These are phyloP conservation scores for Merodon equestris DNA, from an alignment of 2,888 invertebrate genomes.

Conservation along the genomic window DNA sequence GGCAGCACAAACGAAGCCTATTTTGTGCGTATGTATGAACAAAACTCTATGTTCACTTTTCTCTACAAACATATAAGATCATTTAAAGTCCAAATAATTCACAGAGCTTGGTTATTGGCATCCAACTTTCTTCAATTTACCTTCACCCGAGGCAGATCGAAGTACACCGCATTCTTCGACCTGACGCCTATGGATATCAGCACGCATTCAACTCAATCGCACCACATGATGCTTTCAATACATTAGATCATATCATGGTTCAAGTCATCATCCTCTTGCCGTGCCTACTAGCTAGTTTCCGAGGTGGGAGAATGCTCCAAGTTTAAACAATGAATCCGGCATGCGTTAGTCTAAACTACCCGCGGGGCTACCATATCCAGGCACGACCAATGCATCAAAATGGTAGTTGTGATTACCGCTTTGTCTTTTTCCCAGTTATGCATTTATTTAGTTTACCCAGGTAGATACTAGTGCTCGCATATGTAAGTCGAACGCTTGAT, in stretches of 20 bases:
- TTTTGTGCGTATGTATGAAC: no score
- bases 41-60: neutral
- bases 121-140: constrained; percentile 44
- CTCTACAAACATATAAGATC: constrained; percentile 13
- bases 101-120: constrained; percentile 15
- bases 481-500: constrained; percentile 1
- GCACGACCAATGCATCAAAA: neutral
- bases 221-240: constrained; percentile 41
- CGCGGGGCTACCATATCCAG: constrained; percentile 39
- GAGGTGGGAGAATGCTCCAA: constrained; percentile 12
- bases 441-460: constrained; percentile 17
- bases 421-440: constrained; percentile 3
- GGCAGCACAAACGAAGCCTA: constrained; percentile 45
- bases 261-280: no score
- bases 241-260: constrained; percentile 49
- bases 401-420: constrained; percentile 1
- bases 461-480: neutral
- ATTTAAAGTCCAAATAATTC: constrained; percentile 36
- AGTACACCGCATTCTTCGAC: constrained; percentile 31
- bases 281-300: no score
- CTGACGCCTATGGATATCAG: constrained; percentile 27
- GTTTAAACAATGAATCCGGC: constrained; percentile 13
- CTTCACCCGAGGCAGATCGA: constrained; percentile 38
- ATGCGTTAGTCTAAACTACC: constrained; percentile 37
- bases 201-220: constrained; percentile 39